Conservation (phyloP, 2,888 invertebrate genomes). For the Himalopsyche japonica region DNA sequence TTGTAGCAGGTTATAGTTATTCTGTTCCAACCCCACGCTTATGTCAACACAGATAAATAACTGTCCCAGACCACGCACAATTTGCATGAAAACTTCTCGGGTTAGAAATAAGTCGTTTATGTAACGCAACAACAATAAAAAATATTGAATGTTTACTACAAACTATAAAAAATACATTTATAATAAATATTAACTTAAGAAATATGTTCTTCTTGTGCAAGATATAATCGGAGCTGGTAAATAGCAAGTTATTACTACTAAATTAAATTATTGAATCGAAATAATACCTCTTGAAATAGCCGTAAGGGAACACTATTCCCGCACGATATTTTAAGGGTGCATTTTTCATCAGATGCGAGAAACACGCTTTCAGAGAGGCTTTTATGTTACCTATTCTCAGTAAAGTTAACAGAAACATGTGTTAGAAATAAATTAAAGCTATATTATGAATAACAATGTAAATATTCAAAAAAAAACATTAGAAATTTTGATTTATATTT, state of each 20-base stretch:
- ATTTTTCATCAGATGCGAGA: background rate
- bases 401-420: no score
- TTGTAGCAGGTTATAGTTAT: background rate
- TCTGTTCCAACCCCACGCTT: background rate
- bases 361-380: background rate
- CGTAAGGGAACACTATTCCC: background rate
- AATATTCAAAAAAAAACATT: no score
- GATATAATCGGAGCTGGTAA: no score
- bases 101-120: background rate
- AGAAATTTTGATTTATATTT: no score
- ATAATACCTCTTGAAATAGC: background rate
- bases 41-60: background rate
- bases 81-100: background rate
- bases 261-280: background rate
- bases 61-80: background rate
- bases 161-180: no score
- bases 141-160: no score
- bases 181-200: no score
- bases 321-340: background rate
- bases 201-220: no score
- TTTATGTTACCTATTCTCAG: background rate
- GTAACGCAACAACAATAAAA: background rate
- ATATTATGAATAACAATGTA: no score
- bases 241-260: no score
- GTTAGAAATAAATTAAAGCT: no score